Percentiles rank a stretch among this genome's conserved stretches.
Conservation (phyloP, 2,797 vertebrate genomes). For the Notolabrus celidotus region DNA sequence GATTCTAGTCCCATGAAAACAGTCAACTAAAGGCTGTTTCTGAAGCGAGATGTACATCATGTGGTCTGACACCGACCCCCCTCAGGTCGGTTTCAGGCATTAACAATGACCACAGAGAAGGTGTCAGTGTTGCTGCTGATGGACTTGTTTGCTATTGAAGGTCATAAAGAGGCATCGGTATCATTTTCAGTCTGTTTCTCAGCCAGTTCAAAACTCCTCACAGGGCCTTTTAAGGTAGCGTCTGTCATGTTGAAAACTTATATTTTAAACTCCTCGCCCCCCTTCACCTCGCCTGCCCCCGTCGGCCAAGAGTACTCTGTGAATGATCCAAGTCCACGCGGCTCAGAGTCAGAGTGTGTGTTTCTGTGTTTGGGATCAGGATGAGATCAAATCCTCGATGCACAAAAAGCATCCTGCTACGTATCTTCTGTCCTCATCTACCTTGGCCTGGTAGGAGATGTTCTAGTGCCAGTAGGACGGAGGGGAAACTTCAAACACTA, state of each 20-base stretch:
- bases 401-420: conserved; percentile 69
- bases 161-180: too few species aligned
- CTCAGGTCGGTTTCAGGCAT: too few species aligned
- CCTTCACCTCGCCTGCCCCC: conserved; percentile 1
- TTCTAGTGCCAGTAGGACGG: conserved; percentile 72
- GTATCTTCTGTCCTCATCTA: conserved; percentile 81
- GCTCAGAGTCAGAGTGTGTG: conserved; percentile 27
- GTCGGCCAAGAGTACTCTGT: background rate
- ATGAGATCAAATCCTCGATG: conserved; percentile 69
- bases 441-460: conserved; percentile 77
- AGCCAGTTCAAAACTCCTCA: too few species aligned
- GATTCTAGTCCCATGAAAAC: too few species aligned
- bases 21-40: too few species aligned
- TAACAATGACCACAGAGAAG: too few species aligned
- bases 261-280: conserved; percentile 22
- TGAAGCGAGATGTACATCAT: too few species aligned
- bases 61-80: too few species aligned
- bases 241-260: conserved; percentile 7
- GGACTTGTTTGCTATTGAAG: too few species aligned
- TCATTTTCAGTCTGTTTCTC: too few species aligned
- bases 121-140: too few species aligned
- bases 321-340: conserved; percentile 24
- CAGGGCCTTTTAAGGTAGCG: background rate
- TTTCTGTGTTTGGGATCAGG: conserved; percentile 54
- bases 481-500: conserved; percentile 77